These are phyloP conservation scores for Gnathonemus echidnorhynchus DNA, from an alignment of 2,113 vertebrate genomes.

Conservation along the genomic window DNA sequence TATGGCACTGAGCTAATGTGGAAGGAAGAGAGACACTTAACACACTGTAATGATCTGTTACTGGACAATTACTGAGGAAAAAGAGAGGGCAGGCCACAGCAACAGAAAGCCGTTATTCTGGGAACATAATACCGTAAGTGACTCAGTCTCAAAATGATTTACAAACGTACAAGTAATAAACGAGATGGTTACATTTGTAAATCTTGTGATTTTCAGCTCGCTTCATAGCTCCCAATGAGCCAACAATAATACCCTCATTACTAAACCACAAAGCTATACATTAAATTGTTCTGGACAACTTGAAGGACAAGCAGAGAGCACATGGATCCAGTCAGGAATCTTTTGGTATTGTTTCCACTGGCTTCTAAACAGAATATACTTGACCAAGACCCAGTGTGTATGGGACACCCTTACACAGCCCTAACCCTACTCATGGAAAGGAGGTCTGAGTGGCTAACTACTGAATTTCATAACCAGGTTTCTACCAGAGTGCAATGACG, in stretches of 20 bases:
- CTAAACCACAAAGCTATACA: not conserved
- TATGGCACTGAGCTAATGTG: not conserved
- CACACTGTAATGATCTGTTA: not conserved
- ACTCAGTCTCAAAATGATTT: not conserved
- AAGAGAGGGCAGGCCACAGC: not conserved
- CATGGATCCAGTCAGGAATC: not conserved
- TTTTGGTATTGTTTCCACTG: not conserved
- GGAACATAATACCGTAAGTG: not conserved
- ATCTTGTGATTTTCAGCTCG: not conserved
- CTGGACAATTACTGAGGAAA: not conserved
- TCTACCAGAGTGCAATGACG: not conserved
- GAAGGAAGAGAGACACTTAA: not conserved
- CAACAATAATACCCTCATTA: not conserved
- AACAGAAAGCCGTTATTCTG: not conserved
- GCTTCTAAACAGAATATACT: not conserved
- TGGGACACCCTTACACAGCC: not conserved
- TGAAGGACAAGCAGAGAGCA: not conserved
- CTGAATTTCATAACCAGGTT: not conserved
- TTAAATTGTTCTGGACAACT: not conserved
- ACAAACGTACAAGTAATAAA: not conserved
- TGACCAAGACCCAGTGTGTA: not conserved
- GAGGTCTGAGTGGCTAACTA: not conserved
- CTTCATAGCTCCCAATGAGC: not conserved
- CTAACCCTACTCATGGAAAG: not conserved
- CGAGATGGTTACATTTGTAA: not conserved